Evolutionary conservation across 2,113 vertebrate genomes (phyloP), one percentile per base, ranked within the genome.

Genomic region (Monopterus albus): DNA sequence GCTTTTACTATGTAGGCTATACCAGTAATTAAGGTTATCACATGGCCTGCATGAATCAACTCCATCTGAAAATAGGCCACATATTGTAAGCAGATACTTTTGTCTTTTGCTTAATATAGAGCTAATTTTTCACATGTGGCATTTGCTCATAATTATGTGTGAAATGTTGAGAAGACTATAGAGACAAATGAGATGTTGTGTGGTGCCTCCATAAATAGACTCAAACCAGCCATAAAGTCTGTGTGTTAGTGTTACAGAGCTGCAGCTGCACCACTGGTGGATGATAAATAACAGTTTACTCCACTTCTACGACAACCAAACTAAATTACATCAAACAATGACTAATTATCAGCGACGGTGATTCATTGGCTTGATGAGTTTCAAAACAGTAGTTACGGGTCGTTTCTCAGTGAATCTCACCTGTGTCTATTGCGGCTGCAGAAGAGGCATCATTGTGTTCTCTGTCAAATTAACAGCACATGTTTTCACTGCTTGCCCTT

Each of bases 41-140:
- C 53, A 72, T 58, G 39, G 45, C 28, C 9, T 35, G 46, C 29
- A 65, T 61, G 64, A 82, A 70, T 79, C 75, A 87, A 13, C 40
- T 15, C 18, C 21, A 17, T 64, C 45, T 86, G 63, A 56, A 84
- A 84, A 71, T 58, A 84, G 39, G 68, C 69, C 84, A 61, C 36
- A 49, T 25, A 52, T 13, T 12, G 36, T 15, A 36, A 69, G 68
- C 46, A 59, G 49, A 42, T 63, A 66, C 59, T 78, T 83, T 40
- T 46, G 42, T 25, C 18, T 77, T 86, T 60, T 59, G 55, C 38
- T 45, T 18, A 64, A 63, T 64, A 55, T 15, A 2, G 55, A 65
- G 64, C 74, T 63, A 10, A 28, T 83, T 81, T 83, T 53, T 78
- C 64, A 61, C 3, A 21, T 29, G 20, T 28, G 58, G 45, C 55